A percentile compares a stretch with the other conserved stretches of the same genome.
These are phyloP conservation scores for Eucidaris tribuloides DNA, from an alignment of 35 echinoderm and acorn worm genomes.

Conservation along the genomic window DNA sequence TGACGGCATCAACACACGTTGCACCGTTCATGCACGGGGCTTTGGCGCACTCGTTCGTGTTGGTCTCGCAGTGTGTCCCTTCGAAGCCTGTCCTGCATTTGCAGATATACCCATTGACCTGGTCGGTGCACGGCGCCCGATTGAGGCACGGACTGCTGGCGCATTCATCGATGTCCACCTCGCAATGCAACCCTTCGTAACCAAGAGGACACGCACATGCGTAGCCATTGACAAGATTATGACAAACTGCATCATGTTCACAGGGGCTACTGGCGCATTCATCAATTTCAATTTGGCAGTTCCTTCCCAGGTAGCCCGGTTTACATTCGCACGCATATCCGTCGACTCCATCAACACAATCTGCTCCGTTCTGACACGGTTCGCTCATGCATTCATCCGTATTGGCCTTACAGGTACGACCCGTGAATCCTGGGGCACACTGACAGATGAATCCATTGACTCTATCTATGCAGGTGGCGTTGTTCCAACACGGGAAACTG, in stretches of 20 bases:
- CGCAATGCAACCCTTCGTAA: conserved; percentile 43
- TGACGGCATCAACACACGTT: conserved; percentile 54
- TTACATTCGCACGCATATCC: conserved; percentile 57
- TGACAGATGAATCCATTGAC: conserved; percentile 18
- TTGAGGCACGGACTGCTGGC: conserved; percentile 47
- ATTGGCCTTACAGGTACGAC: conserved; percentile 40
- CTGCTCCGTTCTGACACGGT: conserved; percentile 64
- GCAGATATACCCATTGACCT: conserved; percentile 68
- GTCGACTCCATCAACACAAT: conserved; percentile 56
- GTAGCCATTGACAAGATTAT: conserved; percentile 34
- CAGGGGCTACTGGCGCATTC: conserved; percentile 52
- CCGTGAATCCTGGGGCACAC: conserved; percentile 3
- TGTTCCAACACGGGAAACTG: conserved; percentile 36
- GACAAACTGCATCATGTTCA: conserved; percentile 22
- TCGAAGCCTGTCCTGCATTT: conserved; percentile 48
- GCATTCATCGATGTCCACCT: conserved; percentile 38
- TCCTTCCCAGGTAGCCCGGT: conserved; percentile 44
- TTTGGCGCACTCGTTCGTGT: conserved; percentile 61
- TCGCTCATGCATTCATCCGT: conserved; percentile 59
- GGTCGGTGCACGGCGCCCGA: conserved; percentile 52
- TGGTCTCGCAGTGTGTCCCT: conserved; percentile 13
- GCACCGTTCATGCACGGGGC: conserved; percentile 58
- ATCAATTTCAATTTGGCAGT: conserved; percentile 43
- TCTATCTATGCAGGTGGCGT: conserved; percentile 29
- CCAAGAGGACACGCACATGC: conserved; percentile 30